These are phyloP conservation scores for Dorcus parallelipipedus DNA, from an alignment of 2,888 invertebrate species.

Conservation along the genomic window DNA sequence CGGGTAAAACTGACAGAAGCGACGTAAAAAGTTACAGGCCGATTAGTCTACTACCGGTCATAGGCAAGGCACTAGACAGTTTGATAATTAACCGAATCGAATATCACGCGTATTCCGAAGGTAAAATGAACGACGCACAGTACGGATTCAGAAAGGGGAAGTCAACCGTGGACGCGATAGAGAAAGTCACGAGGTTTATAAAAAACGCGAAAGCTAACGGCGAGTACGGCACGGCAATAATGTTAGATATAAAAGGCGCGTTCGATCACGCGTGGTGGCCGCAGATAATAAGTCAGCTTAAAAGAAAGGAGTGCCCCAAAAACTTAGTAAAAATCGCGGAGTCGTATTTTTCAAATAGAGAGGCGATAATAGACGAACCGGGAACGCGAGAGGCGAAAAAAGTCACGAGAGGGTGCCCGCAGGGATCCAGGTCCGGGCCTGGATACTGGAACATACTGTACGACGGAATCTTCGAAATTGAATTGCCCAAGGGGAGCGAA, in stretches of 20 bases:
- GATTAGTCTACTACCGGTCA: conserved; percentile 10
- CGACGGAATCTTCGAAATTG: background rate
- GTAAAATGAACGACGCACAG: conserved; percentile 1
- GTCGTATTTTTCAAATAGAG: conserved; percentile 3
- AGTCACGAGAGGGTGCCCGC: conserved; percentile 11
- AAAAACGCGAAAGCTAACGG: conserved; percentile 1
- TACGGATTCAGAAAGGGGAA: conserved; percentile 9
- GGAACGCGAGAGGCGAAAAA: background rate
- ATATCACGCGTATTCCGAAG: background rate
- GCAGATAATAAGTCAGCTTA: conserved; percentile 15
- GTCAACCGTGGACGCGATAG: conserved; percentile 11
- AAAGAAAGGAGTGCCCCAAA: conserved; percentile 16
- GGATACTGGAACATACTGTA: too few relatives aligned
- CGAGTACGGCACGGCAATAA: conserved; percentile 15
- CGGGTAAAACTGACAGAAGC: background rate
- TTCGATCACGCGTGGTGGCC: conserved; percentile 37
- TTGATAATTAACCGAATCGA: conserved; percentile 6
- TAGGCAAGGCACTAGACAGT: conserved; percentile 9
- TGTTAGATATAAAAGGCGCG: conserved; percentile 25
- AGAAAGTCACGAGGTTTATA: background rate
- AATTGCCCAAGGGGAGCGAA: conserved; percentile 6
- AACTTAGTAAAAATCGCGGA: conserved; percentile 8
- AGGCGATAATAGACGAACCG: background rate
- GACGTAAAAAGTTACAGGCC: conserved; percentile 4
- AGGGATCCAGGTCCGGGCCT: conserved; percentile 14